Evolutionary conservation across 2,888 invertebrate species (phyloP).

Genomic region (Psylliodes chrysocephalus): DNA sequence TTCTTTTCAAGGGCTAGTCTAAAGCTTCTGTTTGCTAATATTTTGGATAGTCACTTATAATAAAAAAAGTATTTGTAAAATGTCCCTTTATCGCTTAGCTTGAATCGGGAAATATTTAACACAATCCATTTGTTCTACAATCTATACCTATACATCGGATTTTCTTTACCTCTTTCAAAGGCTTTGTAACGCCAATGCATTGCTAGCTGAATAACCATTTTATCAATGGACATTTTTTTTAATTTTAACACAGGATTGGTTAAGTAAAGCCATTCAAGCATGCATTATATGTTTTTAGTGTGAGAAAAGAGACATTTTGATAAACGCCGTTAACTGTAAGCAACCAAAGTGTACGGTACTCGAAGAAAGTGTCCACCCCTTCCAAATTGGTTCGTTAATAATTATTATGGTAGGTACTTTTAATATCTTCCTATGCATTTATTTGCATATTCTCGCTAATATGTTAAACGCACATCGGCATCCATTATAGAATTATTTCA

Average conservation of each 20-base stretch:
- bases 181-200: background rate
- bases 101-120: too few species aligned
- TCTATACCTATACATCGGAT: too few species aligned
- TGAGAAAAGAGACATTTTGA: background rate
- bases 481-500: too few species aligned
- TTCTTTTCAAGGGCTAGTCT: too few species aligned
- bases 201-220: background rate
- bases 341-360: background rate
- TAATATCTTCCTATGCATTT: background rate
- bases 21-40: too few species aligned
- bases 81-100: too few species aligned
- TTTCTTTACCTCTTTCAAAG: too few species aligned
- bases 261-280: constrained; percentile 1
- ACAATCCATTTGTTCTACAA: too few species aligned
- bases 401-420: background rate
- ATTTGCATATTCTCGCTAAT: background rate
- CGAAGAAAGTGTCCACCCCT: background rate
- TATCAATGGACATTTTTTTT: background rate
- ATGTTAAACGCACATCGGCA: too few species aligned
- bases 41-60: too few species aligned
- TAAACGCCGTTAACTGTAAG: background rate
- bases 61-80: too few species aligned
- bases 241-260: background rate
- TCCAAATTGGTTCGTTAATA: background rate
- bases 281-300: background rate